A percentile compares a stretch with the other conserved stretches of the same genome.
These are phyloP conservation scores for Carapus acus DNA, from an alignment of 2,797 vertebrate genomes.

Conservation along the genomic window DNA sequence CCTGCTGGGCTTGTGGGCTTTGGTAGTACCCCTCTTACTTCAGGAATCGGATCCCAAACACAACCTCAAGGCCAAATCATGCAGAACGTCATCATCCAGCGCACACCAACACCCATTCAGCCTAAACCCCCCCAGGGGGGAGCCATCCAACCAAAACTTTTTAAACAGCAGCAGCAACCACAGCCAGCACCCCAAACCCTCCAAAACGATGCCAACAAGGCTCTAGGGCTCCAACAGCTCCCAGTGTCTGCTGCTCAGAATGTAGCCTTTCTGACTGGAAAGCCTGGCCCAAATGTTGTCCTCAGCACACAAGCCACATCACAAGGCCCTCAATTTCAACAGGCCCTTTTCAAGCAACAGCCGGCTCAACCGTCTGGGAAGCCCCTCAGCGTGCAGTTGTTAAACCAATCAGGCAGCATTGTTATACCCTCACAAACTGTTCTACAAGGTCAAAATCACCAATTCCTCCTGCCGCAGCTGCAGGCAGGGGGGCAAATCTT, in stretches of 20 bases:
- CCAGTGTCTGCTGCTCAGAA: conserved; percentile 80
- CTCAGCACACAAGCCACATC: conserved; percentile 74
- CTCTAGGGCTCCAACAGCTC: conserved; percentile 72
- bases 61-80: conserved; percentile 76
- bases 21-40: conserved; percentile 60
- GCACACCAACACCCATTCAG: conserved; percentile 94
- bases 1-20: conserved; percentile 72
- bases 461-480: conserved; percentile 86
- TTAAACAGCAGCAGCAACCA: conserved; percentile 67
- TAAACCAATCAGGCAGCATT: conserved; percentile 91
- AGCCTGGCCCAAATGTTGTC: conserved; percentile 84
- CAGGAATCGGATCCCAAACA: conserved; percentile 66
- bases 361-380: conserved; percentile 73
- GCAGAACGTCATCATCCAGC: conserved; percentile 90
- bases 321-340: conserved; percentile 71
- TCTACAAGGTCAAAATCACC: conserved; percentile 87
- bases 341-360: conserved; percentile 86
- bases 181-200: conserved; percentile 64
- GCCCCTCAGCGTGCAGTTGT: conserved; percentile 86
- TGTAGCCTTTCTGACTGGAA: conserved; percentile 87
- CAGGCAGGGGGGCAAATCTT: conserved; percentile 86
- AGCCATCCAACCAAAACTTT: conserved; percentile 78
- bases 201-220: conserved; percentile 74
- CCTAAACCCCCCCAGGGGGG: conserved; percentile 85
- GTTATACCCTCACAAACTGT: conserved; percentile 88